phyloP scores from a whole-genome alignment of 2,113 vertebrate genomes.

The Boulengeromyrus knoepffleri region DNA sequence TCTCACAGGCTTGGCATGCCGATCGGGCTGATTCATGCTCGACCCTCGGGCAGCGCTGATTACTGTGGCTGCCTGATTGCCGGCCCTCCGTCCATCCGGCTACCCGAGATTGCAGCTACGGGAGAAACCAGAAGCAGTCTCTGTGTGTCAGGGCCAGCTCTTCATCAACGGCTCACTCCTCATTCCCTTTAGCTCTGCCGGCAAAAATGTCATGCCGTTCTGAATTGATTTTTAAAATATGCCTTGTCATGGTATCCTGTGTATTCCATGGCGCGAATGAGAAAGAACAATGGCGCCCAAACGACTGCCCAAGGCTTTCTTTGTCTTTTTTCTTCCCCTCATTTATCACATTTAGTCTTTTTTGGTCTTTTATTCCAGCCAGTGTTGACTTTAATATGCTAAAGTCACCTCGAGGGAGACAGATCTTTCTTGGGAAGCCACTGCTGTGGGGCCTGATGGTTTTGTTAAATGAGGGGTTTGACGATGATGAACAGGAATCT shows the following conservation, averaged over 20 bases:
- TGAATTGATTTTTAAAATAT: conserved; percentile 17
- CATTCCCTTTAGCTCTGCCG: neutral
- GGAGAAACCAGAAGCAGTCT: conserved; percentile 26
- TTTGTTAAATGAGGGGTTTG: neutral
- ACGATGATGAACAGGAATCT: neutral
- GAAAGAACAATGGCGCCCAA: neutral
- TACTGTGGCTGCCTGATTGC: conserved; percentile 53
- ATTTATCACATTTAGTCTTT: neutral
- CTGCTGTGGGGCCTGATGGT: neutral
- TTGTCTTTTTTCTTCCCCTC: neutral
- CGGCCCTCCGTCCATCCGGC: conserved; percentile 47
- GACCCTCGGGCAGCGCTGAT: conserved; percentile 48
- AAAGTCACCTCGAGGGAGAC: neutral
- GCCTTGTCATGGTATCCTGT: neutral
- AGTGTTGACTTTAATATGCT: neutral
- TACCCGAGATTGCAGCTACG: conserved; percentile 46
- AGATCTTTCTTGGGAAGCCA: neutral
- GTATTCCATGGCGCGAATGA: neutral
- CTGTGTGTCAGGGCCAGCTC: neutral
- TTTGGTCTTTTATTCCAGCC: neutral
- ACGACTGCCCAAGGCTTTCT: neutral
- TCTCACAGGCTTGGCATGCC: neutral
- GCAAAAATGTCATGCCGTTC: neutral
- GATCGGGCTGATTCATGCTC: conserved; percentile 35
- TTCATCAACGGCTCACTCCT: neutral